phyloP scores from a whole-genome alignment of 1,140 invertebrate genomes.

The Formica selysi region DNA sequence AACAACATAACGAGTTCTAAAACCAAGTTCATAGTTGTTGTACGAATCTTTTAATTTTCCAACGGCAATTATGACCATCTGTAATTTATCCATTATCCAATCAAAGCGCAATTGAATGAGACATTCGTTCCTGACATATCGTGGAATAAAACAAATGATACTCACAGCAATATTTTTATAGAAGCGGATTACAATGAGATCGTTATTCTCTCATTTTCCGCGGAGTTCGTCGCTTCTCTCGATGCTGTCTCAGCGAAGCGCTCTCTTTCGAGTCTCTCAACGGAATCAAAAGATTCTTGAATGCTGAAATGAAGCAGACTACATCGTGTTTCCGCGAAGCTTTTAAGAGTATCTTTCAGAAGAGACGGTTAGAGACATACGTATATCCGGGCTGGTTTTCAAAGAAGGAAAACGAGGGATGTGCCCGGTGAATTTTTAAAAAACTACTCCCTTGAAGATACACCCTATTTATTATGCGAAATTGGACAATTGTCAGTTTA shows the following conservation, averaged over 20 bases:
- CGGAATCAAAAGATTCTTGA: not conserved
- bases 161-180: not conserved
- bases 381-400: not conserved
- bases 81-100: slow-evolving; percentile 9
- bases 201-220: not conserved
- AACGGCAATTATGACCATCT: not conserved
- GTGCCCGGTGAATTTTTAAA: not conserved
- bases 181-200: not conserved
- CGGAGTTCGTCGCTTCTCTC: not conserved
- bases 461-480: not conserved
- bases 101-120: not conserved
- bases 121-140: not conserved
- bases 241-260: not conserved
- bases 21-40: not conserved
- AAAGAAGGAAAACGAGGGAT: not conserved
- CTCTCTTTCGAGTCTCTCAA: not conserved
- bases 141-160: not conserved
- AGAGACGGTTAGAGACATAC: not conserved
- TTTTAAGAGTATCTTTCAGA: slow-evolving; percentile 1
- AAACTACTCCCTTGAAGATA: not conserved
- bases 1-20: slow-evolving; percentile 4
- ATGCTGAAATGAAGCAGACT: not conserved
- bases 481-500: not conserved
- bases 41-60: not conserved
- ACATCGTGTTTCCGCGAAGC: not conserved